A percentile compares a stretch with the other conserved stretches of the same genome.
Conservation (phyloP, 2,113 vertebrate species). For the Mirounga angustirostris region DNA sequence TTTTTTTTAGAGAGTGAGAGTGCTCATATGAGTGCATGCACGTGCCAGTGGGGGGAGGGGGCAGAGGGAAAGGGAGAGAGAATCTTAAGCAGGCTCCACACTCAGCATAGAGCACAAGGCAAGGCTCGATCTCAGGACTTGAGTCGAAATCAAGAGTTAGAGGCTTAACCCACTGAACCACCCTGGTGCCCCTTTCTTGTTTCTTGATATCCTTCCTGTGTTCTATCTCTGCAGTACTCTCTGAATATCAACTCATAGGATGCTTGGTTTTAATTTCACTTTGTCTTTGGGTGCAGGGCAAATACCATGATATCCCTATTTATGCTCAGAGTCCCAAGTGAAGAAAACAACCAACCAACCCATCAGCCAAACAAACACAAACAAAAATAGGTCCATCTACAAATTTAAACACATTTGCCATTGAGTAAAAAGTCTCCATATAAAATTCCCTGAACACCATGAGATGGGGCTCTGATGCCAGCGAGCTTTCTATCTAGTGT, state of each 20-base stretch:
- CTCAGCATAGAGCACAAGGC: background rate
- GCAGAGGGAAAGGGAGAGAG: background rate
- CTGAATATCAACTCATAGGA: background rate
- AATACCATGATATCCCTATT: background rate
- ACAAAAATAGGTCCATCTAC: background rate
- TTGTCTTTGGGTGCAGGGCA: background rate
- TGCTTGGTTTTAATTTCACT: background rate
- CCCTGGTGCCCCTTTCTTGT: background rate
- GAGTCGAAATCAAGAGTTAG: background rate
- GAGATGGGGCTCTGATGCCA: rapidly evolving
- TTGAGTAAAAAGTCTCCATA: background rate
- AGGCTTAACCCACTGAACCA: background rate
- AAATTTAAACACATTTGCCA: background rate
- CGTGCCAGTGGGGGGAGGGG: background rate
- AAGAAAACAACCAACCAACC: background rate
- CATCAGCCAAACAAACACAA: background rate
- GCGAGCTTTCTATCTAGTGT: background rate
- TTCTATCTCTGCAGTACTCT: background rate
- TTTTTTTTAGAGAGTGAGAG: background rate
- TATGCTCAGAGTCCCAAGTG: background rate
- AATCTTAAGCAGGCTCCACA: background rate
- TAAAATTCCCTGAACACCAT: background rate
- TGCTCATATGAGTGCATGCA: background rate
- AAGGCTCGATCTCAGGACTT: background rate
- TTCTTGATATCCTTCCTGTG: background rate